These are phyloP conservation scores for Betta splendens DNA, from an alignment of 2,797 vertebrate species.

Conservation along the genomic window DNA sequence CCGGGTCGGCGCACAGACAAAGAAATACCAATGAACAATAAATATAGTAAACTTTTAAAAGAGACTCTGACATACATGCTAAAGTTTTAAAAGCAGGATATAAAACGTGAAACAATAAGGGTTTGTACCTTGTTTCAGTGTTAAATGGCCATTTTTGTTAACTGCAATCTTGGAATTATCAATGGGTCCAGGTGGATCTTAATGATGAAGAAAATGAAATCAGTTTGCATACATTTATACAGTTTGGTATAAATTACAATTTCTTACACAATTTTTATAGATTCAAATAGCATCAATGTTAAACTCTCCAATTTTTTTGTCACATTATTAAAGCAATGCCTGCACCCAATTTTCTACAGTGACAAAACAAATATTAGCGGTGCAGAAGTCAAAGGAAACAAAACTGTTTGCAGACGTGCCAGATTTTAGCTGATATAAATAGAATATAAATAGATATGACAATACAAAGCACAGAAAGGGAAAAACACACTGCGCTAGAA, in stretches of 20 bases:
- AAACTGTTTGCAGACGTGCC: constrained; percentile 25
- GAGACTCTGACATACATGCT: not conserved
- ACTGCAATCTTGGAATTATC: constrained; percentile 96
- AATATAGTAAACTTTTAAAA: too few relatives aligned
- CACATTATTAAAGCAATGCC: constrained; percentile 33
- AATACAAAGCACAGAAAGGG: constrained; percentile 54
- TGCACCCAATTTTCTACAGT: constrained; percentile 29
- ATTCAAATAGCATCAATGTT: constrained; percentile 40
- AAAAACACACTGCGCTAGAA: constrained; percentile 26
- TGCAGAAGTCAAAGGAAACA: constrained; percentile 50
- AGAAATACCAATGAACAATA: too few relatives aligned
- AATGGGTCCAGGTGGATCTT: constrained; percentile 94
- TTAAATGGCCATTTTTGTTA: constrained; percentile 90
- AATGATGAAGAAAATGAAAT: constrained; percentile 43
- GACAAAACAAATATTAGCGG: constrained; percentile 51
- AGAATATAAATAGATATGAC: constrained; percentile 76
- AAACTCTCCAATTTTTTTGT: constrained; percentile 63
- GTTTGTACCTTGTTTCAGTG: constrained; percentile 91
- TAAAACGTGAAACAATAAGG: not conserved
- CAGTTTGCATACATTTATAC: constrained; percentile 10
- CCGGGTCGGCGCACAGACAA: not conserved
- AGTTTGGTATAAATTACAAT: too few relatives aligned
- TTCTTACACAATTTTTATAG: constrained; percentile 31
- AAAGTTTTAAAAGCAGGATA: too few relatives aligned
- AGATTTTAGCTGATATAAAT: constrained; percentile 66